Percentiles rank a stretch among this genome's conserved stretches.
phyloP scores from a whole-genome alignment of 2,888 invertebrate species.

The Thysanoteuthis rhombus region DNA sequence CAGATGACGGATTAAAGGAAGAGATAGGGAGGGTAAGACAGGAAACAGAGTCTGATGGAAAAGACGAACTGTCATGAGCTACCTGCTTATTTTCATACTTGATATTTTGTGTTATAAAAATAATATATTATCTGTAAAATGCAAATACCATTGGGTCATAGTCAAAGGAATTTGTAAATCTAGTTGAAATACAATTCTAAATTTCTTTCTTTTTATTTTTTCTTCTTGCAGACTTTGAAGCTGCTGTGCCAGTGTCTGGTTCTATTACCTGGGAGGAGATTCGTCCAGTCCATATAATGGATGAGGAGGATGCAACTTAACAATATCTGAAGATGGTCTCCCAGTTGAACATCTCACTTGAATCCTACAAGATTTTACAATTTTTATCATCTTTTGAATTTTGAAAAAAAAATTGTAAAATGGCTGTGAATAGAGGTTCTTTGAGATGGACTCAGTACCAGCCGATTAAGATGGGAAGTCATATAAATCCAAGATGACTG shows the following conservation, averaged over 20 bases:
- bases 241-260: constrained; percentile 2
- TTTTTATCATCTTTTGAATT: neutral
- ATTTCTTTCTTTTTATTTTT: neutral
- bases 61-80: too few species aligned
- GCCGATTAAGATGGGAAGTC: neutral
- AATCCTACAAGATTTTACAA: neutral
- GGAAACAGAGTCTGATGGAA: too few species aligned
- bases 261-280: neutral
- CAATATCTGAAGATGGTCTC: neutral
- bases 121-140: too few species aligned
- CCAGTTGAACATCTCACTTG: neutral
- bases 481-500: neutral
- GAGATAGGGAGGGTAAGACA: too few species aligned
- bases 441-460: neutral
- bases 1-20: too few species aligned
- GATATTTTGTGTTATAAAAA: too few species aligned
- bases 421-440: neutral
- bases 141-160: too few species aligned
- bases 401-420: neutral
- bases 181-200: too few species aligned
- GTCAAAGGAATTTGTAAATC: too few species aligned
- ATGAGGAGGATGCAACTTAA: neutral
- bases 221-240: neutral
- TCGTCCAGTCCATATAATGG: neutral
- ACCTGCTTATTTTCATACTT: too few species aligned